Evolutionary conservation across 2,888 invertebrate species (phyloP).

Genomic region (Dryobotodes eremita): DNA sequence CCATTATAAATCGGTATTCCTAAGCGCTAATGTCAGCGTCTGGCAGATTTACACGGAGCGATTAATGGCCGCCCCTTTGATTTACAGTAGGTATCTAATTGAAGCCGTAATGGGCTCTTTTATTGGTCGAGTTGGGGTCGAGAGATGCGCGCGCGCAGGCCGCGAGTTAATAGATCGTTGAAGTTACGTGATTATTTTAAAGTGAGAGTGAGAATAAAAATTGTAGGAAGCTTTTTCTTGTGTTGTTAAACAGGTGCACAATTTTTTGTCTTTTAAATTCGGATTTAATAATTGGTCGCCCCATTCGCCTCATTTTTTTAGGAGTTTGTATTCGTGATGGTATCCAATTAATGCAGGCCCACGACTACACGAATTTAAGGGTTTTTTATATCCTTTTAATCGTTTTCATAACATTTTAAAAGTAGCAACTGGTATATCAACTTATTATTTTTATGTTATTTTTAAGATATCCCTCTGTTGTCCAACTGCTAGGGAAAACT

Average conservation of each 20-base stretch:
- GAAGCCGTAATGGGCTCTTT: constrained; percentile 59
- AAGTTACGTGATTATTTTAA: constrained; percentile 14
- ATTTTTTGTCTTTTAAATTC: neutral
- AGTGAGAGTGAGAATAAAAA: constrained; percentile 4
- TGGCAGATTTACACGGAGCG: constrained; percentile 61
- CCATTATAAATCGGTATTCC: constrained; percentile 27
- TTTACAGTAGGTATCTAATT: constrained; percentile 62
- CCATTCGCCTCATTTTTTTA: neutral
- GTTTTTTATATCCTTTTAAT: neutral
- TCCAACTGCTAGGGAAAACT: too few relatives aligned
- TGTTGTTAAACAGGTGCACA: neutral
- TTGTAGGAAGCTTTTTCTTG: neutral
- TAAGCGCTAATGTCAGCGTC: constrained; percentile 36
- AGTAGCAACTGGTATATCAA: neutral
- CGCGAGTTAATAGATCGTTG: constrained; percentile 33
- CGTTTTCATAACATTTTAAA: neutral
- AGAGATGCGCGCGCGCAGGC: constrained; percentile 21
- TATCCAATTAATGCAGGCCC: neutral
- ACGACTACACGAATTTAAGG: neutral
- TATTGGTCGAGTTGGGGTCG: constrained; percentile 52
- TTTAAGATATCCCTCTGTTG: neutral
- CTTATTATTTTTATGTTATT: neutral
- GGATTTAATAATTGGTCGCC: neutral
- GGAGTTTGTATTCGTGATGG: neutral
- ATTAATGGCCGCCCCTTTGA: constrained; percentile 56